These are phyloP conservation scores for Gymnocheta viridis DNA, from an alignment of 2,888 invertebrate species.

Conservation along the genomic window DNA sequence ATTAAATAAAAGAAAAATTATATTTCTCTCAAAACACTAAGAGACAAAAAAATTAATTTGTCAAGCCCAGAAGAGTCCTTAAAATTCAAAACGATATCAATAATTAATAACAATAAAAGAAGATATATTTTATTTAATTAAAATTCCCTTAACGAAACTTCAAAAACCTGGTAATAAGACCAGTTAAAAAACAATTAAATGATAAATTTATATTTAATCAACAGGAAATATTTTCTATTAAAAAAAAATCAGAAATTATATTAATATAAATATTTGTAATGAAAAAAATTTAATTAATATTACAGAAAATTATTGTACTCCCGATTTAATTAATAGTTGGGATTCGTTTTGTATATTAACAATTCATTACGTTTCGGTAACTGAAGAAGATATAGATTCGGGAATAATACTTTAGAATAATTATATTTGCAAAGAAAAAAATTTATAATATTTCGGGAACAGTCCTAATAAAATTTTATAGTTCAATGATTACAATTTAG, in stretches of 20 bases:
- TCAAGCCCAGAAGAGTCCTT: too few relatives aligned
- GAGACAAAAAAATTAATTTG: too few relatives aligned
- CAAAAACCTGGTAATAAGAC: slow-evolving; percentile 5
- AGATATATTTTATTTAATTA: not conserved
- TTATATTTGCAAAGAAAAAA: not conserved
- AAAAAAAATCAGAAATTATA: slow-evolving; percentile 17
- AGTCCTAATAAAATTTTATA: too few relatives aligned
- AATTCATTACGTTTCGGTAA: too few relatives aligned
- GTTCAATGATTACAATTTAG: too few relatives aligned
- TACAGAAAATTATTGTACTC: slow-evolving; percentile 30
- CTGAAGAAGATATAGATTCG: too few relatives aligned
- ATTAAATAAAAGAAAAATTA: too few relatives aligned
- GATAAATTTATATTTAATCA: too few relatives aligned
- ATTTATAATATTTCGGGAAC: too few relatives aligned
- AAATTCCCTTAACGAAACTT: slow-evolving; percentile 12
- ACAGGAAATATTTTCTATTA: slow-evolving; percentile 11
- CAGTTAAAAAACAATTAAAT: not conserved
- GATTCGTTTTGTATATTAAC: not conserved
- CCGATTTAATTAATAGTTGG: not conserved
- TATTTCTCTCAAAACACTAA: too few relatives aligned
- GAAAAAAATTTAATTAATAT: slow-evolving; percentile 19
- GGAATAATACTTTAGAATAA: slow-evolving; percentile 15
- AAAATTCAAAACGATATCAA: too few relatives aligned
- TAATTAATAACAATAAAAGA: too few relatives aligned
- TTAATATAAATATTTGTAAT: slow-evolving; percentile 13